Evolutionary conservation across 2,113 vertebrate genomes (phyloP), one percentile per base, ranked within the genome.

Genomic region (Sorex fumeus): DNA sequence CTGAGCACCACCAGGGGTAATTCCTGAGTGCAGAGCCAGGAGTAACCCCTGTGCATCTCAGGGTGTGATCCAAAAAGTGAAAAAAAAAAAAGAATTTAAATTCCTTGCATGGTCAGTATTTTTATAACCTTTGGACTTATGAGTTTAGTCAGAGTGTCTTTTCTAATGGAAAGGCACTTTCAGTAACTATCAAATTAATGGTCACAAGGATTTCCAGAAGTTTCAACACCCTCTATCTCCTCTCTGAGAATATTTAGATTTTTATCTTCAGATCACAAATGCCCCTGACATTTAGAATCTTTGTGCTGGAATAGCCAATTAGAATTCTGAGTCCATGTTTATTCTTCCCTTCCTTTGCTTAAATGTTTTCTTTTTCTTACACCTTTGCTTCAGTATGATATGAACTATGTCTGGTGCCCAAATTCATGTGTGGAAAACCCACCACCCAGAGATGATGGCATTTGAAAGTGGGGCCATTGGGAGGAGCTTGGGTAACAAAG

Each of bases 161-260:
- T 88, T 88, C 40, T 82, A 81, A n/a, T 82, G 50, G 18, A 69
- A 84, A 64, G 40, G 11, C 43, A 76, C 57, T 91, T 19, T 77
- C 72, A 81, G 75, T 74, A 66, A 79, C 66, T 75, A 8, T 27
- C 91, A 16, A 60, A 74, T 43, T 43, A 78, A 81, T 43, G 28
- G 21, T 34, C 71, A 67, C 66, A 62, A 71, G 83, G 30, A 15
- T 57, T 94, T 84, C 90, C 60, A 25, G 30, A 82, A 84, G 40
- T 66, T 84, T 53, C 28, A 60, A 62, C 27, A n/a, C 16, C 40
- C 27, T 30, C 8, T n/a, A 19, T 53, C 43, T 86, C 21, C 77
- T 23, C n/a, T 72, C 36, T 28, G 62, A 76, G 75, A 62, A 80
- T 80, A 72, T 71, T 34, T 25, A 57, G 30, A 28, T 36, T 77